Evolutionary conservation across 1,140 invertebrate species (phyloP).

Genomic region (Aricia agestis): DNA sequence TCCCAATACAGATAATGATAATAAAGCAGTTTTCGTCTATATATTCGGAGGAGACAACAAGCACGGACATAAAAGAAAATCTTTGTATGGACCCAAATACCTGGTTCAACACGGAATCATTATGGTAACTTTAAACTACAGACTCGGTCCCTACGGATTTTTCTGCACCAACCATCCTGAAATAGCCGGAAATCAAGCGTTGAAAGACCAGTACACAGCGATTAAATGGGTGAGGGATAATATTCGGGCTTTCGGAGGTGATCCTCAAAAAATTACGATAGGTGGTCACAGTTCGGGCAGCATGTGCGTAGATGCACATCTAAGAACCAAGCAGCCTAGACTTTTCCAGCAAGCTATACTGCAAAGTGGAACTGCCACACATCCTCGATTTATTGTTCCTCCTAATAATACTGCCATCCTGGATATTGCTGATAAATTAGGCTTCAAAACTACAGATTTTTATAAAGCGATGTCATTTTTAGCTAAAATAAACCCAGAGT

Average conservation of each 20-base stretch:
- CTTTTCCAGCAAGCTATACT: conserved; percentile 38
- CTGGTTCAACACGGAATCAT: conserved; percentile 77
- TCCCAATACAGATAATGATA: conserved; percentile 38
- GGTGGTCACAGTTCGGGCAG: conserved; percentile 82
- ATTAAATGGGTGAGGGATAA: conserved; percentile 81
- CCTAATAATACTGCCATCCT: conserved; percentile 19
- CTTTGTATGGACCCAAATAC: conserved; percentile 71
- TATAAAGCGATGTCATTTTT: conserved; percentile 29
- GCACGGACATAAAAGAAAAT: conserved; percentile 62
- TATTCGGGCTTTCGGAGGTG: conserved; percentile 82
- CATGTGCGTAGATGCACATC: conserved; percentile 33
- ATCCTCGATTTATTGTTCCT: background rate
- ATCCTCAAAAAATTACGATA: conserved; percentile 79
- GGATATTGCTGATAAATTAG: conserved; percentile 29
- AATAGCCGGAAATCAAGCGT: conserved; percentile 82
- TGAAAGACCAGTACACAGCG: conserved; percentile 82
- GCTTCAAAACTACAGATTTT: conserved; percentile 27
- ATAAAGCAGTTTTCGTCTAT: conserved; percentile 81
- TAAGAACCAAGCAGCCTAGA: conserved; percentile 28
- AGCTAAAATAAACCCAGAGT: conserved; percentile 13
- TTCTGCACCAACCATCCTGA: conserved; percentile 80
- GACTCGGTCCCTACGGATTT: conserved; percentile 81
- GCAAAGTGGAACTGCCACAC: conserved; percentile 30
- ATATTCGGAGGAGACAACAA: conserved; percentile 83
- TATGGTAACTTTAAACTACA: conserved; percentile 79